Base-by-base conservation (phyloP, 2,113 vertebrate genomes). In the Rallus limicola region DNA sequence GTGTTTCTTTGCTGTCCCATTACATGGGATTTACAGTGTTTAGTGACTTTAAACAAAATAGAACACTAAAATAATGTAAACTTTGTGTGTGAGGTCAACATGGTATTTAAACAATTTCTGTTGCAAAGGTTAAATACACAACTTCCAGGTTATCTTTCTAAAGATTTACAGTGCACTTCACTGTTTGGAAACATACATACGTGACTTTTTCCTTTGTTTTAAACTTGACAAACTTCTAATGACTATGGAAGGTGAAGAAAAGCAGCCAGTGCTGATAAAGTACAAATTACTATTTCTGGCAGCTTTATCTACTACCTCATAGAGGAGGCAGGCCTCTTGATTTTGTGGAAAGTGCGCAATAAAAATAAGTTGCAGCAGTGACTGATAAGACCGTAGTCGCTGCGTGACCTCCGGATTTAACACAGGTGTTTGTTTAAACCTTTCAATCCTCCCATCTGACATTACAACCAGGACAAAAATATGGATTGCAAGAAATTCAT, bases 391-490 rank as follows among this genome's bases (percentile, higher is more conserved):
- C 31, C 91, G 19, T 56, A 88, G 38, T 31, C 95, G 42, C 18
- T 26, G 5, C 72, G 84, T 70, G 60, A 79, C 79, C 36, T 90
- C 82, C 29, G 82, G 78, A 87, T 93, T 80, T 75, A 91, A 96
- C 56, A 79, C 7, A 94, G 64, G 78, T 88, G 34, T 94, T 97
- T 95, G 78, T 84, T 91, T 94, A 96, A 97, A 90, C 55, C 53
- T 95, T 96, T 87, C 55, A 85, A 93, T 60, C 31, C 88, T 91
- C 63, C 53, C 74, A 74, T 42, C 29, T 85, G 86, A 55, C 28
- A 55, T 86, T 86, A 94, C 9, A 28, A 76, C 65, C 75, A 50
- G 42, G 55, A 82, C 56, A 95, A 94, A 97, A 96, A 75, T 55
- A 34, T 14, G 53, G 53, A 65, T 42, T 89, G 59, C 18, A 88